These are phyloP conservation scores for Nemotelus pantherinus DNA, from an alignment of 2,888 invertebrate genomes.

Conservation along the genomic window DNA sequence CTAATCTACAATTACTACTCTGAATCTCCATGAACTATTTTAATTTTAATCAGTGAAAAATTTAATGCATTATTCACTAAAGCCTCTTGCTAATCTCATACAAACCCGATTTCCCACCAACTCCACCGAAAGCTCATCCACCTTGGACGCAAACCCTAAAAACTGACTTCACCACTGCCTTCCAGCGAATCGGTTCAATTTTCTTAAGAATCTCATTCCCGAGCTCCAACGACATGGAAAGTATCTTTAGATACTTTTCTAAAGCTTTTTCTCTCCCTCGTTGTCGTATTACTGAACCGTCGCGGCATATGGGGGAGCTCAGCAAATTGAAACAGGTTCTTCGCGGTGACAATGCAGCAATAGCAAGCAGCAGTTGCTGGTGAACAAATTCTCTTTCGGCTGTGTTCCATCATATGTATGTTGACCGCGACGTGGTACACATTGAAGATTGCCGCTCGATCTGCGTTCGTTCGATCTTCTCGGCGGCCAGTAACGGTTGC, in stretches of 20 bases:
- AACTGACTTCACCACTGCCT: background rate
- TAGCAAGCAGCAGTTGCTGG: background rate
- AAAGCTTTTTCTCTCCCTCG: slow-evolving; percentile 7
- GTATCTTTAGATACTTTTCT: background rate
- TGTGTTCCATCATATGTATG: slow-evolving; percentile 31
- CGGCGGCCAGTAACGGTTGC: background rate
- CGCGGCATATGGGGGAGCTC: slow-evolving; percentile 5
- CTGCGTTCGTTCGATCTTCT: background rate
- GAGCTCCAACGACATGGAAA: slow-evolving; percentile 11
- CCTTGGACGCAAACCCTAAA: slow-evolving; percentile 1
- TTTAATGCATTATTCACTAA: no score
- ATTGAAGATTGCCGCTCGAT: slow-evolving; percentile 25
- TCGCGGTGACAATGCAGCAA: slow-evolving; percentile 10
- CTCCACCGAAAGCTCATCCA: no score
- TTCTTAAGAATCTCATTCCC: background rate
- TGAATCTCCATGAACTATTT: no score
- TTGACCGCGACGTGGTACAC: slow-evolving; percentile 39
- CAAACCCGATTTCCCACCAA: no score
- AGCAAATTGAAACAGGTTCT: slow-evolving; percentile 4
- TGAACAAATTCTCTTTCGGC: slow-evolving; percentile 8
- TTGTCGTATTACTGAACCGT: no score
- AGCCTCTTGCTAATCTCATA: no score
- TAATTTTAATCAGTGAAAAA: no score
- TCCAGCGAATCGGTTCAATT: slow-evolving; percentile 28
- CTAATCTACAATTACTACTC: no score